These are phyloP conservation scores for Colletes collaris DNA, from an alignment of 2,888 invertebrate genomes.

Conservation along the genomic window DNA sequence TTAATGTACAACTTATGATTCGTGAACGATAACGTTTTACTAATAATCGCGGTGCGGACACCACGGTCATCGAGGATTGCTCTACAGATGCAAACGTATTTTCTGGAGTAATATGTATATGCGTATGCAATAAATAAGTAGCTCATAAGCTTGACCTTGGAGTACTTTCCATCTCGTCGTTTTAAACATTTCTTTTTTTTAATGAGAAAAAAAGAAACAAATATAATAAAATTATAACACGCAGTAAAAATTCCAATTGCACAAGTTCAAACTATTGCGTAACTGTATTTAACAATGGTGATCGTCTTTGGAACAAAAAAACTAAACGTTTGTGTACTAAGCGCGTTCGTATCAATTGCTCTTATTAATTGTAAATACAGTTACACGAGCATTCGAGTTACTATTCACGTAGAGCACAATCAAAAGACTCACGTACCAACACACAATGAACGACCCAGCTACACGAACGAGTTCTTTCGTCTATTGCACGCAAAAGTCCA, in stretches of 20 bases:
- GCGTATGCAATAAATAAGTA: constrained; percentile 52
- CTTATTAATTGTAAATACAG: no score
- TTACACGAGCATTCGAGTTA: no score
- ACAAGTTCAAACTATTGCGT: no score
- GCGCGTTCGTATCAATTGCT: no score
- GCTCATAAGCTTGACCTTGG: constrained; percentile 59
- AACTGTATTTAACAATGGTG: no score
- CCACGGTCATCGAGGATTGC: background rate
- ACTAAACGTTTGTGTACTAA: no score
- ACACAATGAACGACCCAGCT: background rate
- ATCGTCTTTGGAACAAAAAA: no score
- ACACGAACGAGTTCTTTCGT: background rate
- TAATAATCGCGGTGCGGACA: background rate
- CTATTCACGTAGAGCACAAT: no score
- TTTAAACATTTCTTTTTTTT: background rate
- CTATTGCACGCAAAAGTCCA: constrained; percentile 29
- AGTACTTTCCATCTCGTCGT: background rate
- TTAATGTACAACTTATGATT: constrained; percentile 29
- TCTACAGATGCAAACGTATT: background rate
- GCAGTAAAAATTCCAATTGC: no score
- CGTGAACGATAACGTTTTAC: constrained; percentile 12
- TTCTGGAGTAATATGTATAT: constrained; percentile 14
- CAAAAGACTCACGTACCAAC: background rate
- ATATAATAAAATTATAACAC: background rate
- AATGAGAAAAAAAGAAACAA: background rate